Base-by-base conservation (phyloP, 2,888 invertebrate genomes). In the Cremastobaeus sp. region DNA sequence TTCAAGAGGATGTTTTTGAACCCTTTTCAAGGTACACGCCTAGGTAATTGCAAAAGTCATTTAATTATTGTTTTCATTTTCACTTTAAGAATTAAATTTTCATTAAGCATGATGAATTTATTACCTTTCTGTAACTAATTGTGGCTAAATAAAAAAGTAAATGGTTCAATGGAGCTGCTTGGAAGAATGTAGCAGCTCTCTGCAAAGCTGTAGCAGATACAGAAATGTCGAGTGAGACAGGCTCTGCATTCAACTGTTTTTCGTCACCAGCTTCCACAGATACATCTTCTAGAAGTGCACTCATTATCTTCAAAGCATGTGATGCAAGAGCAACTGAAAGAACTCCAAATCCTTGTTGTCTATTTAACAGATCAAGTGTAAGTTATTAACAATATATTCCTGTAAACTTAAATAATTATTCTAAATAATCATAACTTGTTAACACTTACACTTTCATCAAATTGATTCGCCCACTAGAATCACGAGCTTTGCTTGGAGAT, bases 301-400 rank as follows among this genome's bases (percentile, higher is more conserved):
- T 91, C 85, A 93, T 89, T 84, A 97, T 90, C 20, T 93, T 91
- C n/a, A 97, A 90, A 68, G 95, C 94, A 76, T 95, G 94, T 17
- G 93, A 93, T 9, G 96, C 95, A 54, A 97, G 90, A 0, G 96
- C 96, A 14, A 97, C 96, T 82, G 95, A 95, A 8, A 97, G 90
- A 1, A 95, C 96, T 54, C 96, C 95, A 77, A 96, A 94, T 25
- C 95, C 95, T 88, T 96, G 96, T 88, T 94, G 95, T 85, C 93
- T 93, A 84, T 69, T 83, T 30, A 52, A 14, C 35, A 28, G 9
- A 28, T 32, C 18, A 28, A 2, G n/a, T n/a, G 9, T 17, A 34
- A 34, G 32, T 12, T 28, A 11, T n/a, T n/a, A n/a, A n/a, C n/a
- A n/a, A n/a, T n/a, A n/a, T n/a, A n/a, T n/a, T n/a, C n/a, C n/a